These are phyloP conservation scores for Phanerotoma sp. DNA, from an alignment of 2,888 invertebrate genomes.

Conservation along the genomic window DNA sequence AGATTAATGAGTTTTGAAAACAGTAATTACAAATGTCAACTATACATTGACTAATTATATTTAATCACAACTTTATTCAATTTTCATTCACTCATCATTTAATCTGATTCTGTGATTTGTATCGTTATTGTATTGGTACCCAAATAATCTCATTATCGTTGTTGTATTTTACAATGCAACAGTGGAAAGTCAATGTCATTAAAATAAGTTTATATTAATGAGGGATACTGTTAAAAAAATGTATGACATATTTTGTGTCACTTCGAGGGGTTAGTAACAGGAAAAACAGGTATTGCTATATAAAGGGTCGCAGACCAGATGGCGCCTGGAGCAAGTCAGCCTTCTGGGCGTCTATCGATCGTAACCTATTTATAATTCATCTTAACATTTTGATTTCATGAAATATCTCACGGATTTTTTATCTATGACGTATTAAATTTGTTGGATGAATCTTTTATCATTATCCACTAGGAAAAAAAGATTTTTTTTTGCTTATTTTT, in stretches of 20 bases:
- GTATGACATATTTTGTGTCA: background rate
- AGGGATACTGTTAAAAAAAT: no score
- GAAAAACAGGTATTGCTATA: slow-evolving; percentile 34
- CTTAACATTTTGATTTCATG: slow-evolving; percentile 51
- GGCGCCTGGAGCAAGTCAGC: slow-evolving; percentile 45
- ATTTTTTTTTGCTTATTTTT: no score
- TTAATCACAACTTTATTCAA: no score
- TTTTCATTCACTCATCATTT: no score
- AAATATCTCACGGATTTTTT: slow-evolving; percentile 38
- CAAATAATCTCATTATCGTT: no score
- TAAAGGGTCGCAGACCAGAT: slow-evolving; percentile 49
- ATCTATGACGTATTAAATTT: slow-evolving; percentile 10
- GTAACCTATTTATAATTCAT: slow-evolving; percentile 54
- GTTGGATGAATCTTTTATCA: background rate
- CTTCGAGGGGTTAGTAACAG: slow-evolving; percentile 37
- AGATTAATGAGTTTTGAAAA: no score
- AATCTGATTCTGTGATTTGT: no score
- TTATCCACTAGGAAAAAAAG: no score
- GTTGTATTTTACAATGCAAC: no score
- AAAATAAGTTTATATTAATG: background rate
- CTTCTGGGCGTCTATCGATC: slow-evolving; percentile 52
- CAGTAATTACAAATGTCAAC: no score
- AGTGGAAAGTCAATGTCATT: background rate
- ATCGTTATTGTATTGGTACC: no score
- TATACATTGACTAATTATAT: no score